Evolutionary conservation across 2,888 invertebrate species (phyloP), one percentile per base, ranked within the genome.

Genomic region (Lamproptera curius): DNA sequence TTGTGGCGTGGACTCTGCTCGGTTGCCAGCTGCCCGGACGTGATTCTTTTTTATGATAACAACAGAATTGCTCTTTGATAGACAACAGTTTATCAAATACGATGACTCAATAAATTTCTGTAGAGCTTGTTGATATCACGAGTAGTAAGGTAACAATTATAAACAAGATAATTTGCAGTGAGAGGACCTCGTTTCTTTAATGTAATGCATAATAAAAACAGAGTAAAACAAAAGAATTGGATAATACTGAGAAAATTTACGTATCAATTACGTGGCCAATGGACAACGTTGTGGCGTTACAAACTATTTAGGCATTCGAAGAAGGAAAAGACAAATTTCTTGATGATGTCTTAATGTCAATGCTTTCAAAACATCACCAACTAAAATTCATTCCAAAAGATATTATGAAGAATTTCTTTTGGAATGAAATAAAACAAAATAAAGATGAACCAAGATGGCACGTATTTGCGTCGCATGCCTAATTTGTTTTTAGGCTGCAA

Each of bases 51-150:
- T 42, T 20, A 15, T 13, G 45, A 50, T 46, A 46, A 28, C 17
- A 2, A 16, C 36, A 31, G 36, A 36, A 56, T 42, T 51, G 51
- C 50, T 56, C 58, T 59, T 59, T 57, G 58, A 56, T 58, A 53
- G 52, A 56, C 59, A 60, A 60, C 52, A 54, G 44, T 2, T 4
- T 9, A 57, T 64, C 39, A 47, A 63, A 61, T 37, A 34, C 40
- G 23, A 42, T 43, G 35, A 44, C 39, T 13, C 34, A 47, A 10
- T 42, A 16, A 11, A 13, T 11, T 13, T 31, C 11, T 23, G 15
- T 16, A 47, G n/a, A 10, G 36, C n/a, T 28, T 11, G 31, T 31
- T n/a, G 15, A 10, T 36, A 36, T 16, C 36, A 13, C n/a, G 28
- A 28, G 28, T 6, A 4, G 5, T 4, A 23, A 23, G 8, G 23